Conservation (phyloP, 2,888 invertebrate genomes). For the Zonitis immaculata region DNA sequence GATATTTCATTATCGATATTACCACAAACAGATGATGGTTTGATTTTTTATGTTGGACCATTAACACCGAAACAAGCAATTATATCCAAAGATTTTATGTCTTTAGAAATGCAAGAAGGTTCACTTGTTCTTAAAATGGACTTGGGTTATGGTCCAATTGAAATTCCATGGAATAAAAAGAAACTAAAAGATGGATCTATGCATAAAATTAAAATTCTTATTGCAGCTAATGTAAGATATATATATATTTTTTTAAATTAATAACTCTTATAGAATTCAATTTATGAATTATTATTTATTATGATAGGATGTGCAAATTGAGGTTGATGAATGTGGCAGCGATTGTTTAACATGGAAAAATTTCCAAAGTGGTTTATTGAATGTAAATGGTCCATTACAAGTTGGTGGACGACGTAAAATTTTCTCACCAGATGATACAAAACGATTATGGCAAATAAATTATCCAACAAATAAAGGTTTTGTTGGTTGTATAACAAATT, state of each 20-base stretch:
- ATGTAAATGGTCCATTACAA: conserved; percentile 84
- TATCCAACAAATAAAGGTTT: conserved; percentile 70
- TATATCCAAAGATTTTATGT: conserved; percentile 80
- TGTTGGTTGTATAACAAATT: conserved; percentile 85
- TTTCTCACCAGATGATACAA: conserved; percentile 57
- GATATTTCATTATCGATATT: conserved; percentile 77
- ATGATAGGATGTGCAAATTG: conserved; percentile 41
- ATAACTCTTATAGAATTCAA: neutral
- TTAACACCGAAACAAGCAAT: conserved; percentile 53
- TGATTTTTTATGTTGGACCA: conserved; percentile 91
- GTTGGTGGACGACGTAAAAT: conserved; percentile 71
- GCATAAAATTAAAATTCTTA: conserved; percentile 80
- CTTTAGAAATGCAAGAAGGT: conserved; percentile 81
- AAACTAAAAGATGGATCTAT: conserved; percentile 78
- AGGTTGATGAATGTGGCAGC: conserved; percentile 46
- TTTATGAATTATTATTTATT: conserved; percentile 37
- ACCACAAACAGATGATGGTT: conserved; percentile 69
- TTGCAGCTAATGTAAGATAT: conserved; percentile 47
- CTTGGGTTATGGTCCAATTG: conserved; percentile 79
- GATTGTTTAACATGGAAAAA: conserved; percentile 38
- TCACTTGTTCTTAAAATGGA: conserved; percentile 77
- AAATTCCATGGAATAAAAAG: conserved; percentile 64
- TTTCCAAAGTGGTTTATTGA: conserved; percentile 39
- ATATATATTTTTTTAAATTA: neutral
- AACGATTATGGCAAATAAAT: conserved; percentile 64